A percentile compares a stretch with the other conserved stretches of the same genome.
phyloP scores from a whole-genome alignment of 2,113 vertebrate genomes.

The Microcebus murinus region DNA sequence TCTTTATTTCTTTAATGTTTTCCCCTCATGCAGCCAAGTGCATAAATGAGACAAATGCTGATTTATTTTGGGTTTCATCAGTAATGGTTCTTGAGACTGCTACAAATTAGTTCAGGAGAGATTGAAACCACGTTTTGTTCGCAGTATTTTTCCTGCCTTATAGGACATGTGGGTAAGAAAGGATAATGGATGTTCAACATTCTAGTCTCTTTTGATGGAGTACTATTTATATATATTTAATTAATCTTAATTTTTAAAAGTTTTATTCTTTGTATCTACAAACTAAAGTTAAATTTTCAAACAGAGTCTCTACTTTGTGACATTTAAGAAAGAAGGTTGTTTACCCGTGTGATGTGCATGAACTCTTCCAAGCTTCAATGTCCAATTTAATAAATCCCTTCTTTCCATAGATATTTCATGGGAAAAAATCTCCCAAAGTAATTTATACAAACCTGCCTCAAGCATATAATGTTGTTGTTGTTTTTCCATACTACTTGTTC shows the following conservation, averaged over 20 bases:
- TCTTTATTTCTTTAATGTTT: neutral
- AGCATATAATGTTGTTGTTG: neutral
- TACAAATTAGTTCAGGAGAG: neutral
- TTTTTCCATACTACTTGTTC: neutral
- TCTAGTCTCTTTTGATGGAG: neutral
- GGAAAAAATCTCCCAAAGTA: neutral
- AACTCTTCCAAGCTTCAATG: neutral
- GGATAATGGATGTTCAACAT: neutral
- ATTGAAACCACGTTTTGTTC: neutral
- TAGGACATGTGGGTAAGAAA: neutral
- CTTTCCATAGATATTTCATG: neutral
- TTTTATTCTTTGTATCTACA: neutral
- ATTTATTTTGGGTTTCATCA: neutral
- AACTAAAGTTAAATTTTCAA: constrained; percentile 12
- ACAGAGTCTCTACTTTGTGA: neutral
- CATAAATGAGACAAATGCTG: neutral
- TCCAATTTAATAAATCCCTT: neutral
- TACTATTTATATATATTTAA: neutral
- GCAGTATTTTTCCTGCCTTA: neutral
- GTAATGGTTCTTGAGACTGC: neutral
- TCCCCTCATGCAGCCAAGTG: neutral
- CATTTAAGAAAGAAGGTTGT: neutral
- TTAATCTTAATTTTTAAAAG: constrained; percentile 1
- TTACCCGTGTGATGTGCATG: neutral
- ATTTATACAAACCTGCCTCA: neutral